Percentiles rank a stretch among this genome's conserved stretches.
These are phyloP conservation scores for Clarias gariepinus DNA, from an alignment of 2,113 vertebrate genomes.

Conservation along the genomic window DNA sequence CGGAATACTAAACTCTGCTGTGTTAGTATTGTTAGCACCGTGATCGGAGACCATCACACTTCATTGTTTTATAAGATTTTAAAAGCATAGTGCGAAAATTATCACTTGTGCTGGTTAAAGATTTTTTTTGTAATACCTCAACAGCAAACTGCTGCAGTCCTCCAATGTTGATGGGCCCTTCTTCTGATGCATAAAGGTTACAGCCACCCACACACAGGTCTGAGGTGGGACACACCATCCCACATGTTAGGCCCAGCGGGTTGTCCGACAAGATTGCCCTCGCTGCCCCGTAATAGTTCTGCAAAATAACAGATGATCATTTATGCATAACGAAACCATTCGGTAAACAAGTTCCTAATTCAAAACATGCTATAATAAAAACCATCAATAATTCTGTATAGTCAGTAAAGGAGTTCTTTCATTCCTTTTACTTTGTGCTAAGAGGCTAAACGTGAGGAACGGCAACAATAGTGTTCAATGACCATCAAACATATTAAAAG, in stretches of 20 bases:
- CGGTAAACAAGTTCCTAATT: background rate
- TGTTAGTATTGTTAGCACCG: no score
- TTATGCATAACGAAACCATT: background rate
- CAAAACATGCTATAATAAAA: background rate
- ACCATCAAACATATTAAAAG: constrained; percentile 4
- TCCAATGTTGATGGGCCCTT: constrained; percentile 95
- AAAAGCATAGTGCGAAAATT: background rate
- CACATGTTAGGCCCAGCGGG: constrained; percentile 83
- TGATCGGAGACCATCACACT: background rate
- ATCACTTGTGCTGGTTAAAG: background rate
- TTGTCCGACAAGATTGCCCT: constrained; percentile 86
- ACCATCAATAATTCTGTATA: background rate
- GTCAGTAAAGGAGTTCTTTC: background rate
- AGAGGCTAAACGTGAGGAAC: background rate
- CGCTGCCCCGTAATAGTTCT: constrained; percentile 89
- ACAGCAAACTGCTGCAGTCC: constrained; percentile 93
- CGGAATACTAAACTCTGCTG: background rate
- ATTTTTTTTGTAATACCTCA: constrained; percentile 76
- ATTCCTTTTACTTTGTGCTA: background rate
- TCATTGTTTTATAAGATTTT: background rate
- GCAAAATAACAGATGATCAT: constrained; percentile 33
- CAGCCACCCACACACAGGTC: constrained; percentile 87
- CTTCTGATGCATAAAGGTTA: constrained; percentile 81
- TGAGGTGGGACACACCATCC: constrained; percentile 88
- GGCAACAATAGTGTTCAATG: background rate